Evolutionary conservation across 2,888 invertebrate species (phyloP), one percentile per base, ranked within the genome.

Genomic region (Euproctis similis): DNA sequence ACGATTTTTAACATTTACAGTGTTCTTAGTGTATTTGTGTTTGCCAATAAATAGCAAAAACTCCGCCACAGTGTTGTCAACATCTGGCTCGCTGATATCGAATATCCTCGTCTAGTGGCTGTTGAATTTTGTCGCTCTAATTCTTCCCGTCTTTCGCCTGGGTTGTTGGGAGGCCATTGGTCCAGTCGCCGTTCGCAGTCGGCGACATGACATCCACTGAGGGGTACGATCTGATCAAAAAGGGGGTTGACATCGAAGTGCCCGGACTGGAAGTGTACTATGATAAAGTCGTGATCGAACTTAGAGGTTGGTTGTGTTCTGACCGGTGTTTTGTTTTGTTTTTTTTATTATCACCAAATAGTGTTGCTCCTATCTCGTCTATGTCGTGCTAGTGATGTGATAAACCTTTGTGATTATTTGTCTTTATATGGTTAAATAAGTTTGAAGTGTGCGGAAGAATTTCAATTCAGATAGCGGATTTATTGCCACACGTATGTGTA

Each of bases 221-320:
- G 66, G 81, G 84, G 39, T 85, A 84, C 66, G 82, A 82, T 53
- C 68, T 85, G 48, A 85, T 85, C 53, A 78, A 75, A 59, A 70
- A 64, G 47, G 85, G 85, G 27, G 71, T 85, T 10, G 81, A 82
- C 44, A 76, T 80, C 11, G 85, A 85, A 59, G 84, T 85, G 55
- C 85, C 85, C 2, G 85, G 86, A 19, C 61, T 86, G 52, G 86
- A 87, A 36, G 66, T 73, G 39, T 88, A 87, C 60, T 87, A 86
- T 60, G 88, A 88, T 54, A 87, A 86, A 69, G 84, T 87, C 33
- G 87, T 88, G 36, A 49, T 70, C 39, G 87, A 87, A 59, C 74
- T 88, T 9, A 70, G 88, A 87, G 88, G 88, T 88, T 72, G 55
- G 76, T 76, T 45, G n/a, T n/a, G n/a, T n/a, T n/a, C n/a, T n/a